phyloP scores from a whole-genome alignment of 2,113 vertebrate genomes.

The Hepsetus odoe region DNA sequence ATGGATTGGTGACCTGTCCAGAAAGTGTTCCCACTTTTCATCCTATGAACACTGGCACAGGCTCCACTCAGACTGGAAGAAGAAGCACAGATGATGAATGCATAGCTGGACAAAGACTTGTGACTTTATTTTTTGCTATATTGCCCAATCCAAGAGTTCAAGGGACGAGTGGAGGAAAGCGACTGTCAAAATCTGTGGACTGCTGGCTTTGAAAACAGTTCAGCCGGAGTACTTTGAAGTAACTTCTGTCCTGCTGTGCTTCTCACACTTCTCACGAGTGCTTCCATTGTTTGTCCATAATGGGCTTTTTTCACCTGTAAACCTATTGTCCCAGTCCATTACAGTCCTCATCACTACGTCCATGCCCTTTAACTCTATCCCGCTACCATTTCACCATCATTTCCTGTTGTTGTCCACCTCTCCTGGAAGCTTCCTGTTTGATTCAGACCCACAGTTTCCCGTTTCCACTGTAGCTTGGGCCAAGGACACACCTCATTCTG shows the following conservation, averaged over 20 bases:
- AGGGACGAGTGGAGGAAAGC: too few species aligned
- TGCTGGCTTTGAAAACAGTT: not conserved
- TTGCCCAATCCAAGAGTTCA: too few species aligned
- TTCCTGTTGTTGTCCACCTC: conserved; percentile 76
- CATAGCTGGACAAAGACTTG: too few species aligned
- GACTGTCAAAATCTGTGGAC: too few species aligned
- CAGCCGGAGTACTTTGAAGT: not conserved
- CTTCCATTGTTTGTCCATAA: conserved; percentile 54
- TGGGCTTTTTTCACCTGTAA: conserved; percentile 70
- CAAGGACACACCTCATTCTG: conserved; percentile 55
- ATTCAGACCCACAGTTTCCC: conserved; percentile 71
- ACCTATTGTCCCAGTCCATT: conserved; percentile 71
- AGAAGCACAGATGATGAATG: too few species aligned
- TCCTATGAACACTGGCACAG: too few species aligned
- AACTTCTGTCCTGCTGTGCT: not conserved
- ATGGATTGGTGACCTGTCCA: too few species aligned
- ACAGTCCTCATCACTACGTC: conserved; percentile 61
- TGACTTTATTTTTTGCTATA: too few species aligned
- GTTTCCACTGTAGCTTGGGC: conserved; percentile 61
- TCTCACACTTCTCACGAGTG: conserved; percentile 48
- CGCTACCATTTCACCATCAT: conserved; percentile 67
- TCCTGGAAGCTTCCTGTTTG: conserved; percentile 79
- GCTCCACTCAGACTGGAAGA: too few species aligned
- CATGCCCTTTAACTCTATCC: conserved; percentile 69
- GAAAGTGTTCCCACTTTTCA: too few species aligned